phyloP scores from a whole-genome alignment of 2,797 vertebrate genomes.

The Oreortyx pictus region DNA sequence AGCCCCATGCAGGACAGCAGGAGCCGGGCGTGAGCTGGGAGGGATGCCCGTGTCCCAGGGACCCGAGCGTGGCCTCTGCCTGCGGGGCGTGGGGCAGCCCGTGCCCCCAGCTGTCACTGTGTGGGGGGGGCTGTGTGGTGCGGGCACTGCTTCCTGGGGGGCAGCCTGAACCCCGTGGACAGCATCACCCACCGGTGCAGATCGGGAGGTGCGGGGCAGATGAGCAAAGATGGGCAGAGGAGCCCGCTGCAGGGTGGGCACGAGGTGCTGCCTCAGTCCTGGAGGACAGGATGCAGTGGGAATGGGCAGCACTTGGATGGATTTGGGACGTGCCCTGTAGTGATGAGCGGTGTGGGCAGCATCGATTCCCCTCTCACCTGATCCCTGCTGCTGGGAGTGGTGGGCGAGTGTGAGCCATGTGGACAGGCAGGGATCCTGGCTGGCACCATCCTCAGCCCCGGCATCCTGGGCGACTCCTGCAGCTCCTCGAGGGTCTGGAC shows the following conservation, averaged over 20 bases:
- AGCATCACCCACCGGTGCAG: too few relatives aligned
- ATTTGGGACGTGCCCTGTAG: accelerated
- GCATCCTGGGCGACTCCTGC: background rate
- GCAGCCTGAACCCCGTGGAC: background rate
- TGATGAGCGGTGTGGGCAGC: accelerated
- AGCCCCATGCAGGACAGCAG: accelerated
- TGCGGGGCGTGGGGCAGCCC: background rate
- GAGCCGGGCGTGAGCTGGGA: background rate
- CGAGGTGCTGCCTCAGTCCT: background rate
- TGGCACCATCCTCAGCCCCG: background rate
- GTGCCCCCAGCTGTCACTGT: too few relatives aligned
- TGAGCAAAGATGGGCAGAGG: background rate
- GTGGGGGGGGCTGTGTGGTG: too few relatives aligned
- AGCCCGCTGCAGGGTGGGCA: background rate
- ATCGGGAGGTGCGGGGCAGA: background rate
- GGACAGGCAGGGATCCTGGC: background rate
- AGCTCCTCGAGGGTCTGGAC: background rate
- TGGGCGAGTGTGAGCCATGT: background rate
- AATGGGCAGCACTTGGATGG: accelerated
- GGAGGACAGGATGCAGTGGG: accelerated
- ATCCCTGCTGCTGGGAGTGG: background rate
- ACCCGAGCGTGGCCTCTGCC: accelerated
- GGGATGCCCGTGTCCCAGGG: too few relatives aligned
- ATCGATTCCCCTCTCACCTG: background rate
- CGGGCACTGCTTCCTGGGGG: accelerated